Evolutionary conservation across 2,888 invertebrate genomes (phyloP), one percentile per base, ranked within the genome.

Genomic region (Archaeoteleia sp.): DNA sequence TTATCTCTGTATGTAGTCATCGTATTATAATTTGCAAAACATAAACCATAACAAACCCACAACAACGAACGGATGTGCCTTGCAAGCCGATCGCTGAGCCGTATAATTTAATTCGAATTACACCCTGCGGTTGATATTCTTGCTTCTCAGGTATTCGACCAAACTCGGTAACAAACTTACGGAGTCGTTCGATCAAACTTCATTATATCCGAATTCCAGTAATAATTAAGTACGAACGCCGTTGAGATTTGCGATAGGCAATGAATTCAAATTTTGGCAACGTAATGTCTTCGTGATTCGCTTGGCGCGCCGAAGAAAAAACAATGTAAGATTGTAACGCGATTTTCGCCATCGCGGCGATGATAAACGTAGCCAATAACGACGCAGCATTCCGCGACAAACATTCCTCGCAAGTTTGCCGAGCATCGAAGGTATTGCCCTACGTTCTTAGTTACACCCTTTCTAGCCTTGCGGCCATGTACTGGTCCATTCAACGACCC

Each of bases 131-230:
- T 58, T 63, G 73, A 72, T 77, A 78, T 78, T 77, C 76, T 78
- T 79, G 78, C 80, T 80, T 80, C 76, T 76, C 75, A 75, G 75
- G 76, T 75, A 78, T 78, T 74, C 79, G 75, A 73, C 77, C 74
- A 69, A 78, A 78, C 75, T 78, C 75, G 55, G 78, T 76, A 80
- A 79, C 80, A 78, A 79, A 80, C 78, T 78, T 77, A 77, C 77
- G 76, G 74, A 81, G 81, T 81, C 81, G 81, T 81, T 82, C 81
- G 81, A 82, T 82, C 81, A 78, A 80, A 79, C 78, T 81, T 80
- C 83, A 82, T 83, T 82, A 82, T 78, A 79, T 75, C 76, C 76
- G 75, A 78, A 82, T 83, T 82, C 80, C 80, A 79, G 79, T 78
- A 78, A 81, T 82, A 82, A 83, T 82, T 80, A 79, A 80, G 82